Evolutionary conservation across 2,797 vertebrate genomes (phyloP).

Genomic region (Malacoraja senta): DNA sequence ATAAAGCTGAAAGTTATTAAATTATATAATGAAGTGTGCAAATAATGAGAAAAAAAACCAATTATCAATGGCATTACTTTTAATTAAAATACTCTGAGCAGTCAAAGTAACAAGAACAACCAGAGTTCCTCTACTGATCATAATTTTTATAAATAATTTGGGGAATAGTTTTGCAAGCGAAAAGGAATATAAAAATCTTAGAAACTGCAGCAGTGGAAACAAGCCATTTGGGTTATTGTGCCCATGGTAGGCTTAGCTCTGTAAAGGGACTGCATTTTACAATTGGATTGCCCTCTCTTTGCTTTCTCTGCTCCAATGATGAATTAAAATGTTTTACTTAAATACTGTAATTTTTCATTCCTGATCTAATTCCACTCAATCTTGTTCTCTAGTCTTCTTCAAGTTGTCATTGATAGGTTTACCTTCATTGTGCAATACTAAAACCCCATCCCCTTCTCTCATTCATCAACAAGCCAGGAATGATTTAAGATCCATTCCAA

Average conservation of each 20-base stretch:
- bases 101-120: not conserved
- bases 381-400: not conserved
- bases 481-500: too few relatives aligned
- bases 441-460: too few relatives aligned
- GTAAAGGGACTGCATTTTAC: not conserved
- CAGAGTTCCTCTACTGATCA: not conserved
- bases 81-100: not conserved
- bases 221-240: not conserved
- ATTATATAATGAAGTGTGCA: not conserved
- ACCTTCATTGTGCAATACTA: too few relatives aligned
- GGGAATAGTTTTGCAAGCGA: not conserved
- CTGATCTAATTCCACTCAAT: not conserved
- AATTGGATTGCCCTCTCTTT: not conserved
- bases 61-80: constrained; percentile 3
- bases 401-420: too few relatives aligned
- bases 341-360: not conserved
- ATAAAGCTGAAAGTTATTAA: not conserved
- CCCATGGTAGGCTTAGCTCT: not conserved
- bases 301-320: too few relatives aligned
- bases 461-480: too few relatives aligned
- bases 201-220: not conserved
- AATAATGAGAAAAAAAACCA: constrained; percentile 1
- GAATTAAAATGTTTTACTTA: too few relatives aligned
- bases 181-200: not conserved
- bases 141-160: constrained; percentile 6